These are phyloP conservation scores for Meloidogyne floridensis DNA, from an alignment of 1,140 invertebrate species.

Conservation along the genomic window DNA sequence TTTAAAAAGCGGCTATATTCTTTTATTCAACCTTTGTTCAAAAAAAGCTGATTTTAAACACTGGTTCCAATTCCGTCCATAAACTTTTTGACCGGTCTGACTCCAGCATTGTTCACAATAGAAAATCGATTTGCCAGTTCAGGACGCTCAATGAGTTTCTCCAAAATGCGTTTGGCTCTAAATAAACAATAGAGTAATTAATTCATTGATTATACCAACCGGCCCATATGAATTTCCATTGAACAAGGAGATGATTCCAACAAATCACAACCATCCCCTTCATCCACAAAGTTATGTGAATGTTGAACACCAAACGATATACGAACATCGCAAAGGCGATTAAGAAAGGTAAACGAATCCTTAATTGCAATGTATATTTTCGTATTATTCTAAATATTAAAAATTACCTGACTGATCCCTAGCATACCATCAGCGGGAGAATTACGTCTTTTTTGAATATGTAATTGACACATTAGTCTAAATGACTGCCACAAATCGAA, in stretches of 20 bases:
- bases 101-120: background rate
- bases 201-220: background rate
- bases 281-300: conserved; percentile 2
- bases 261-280: background rate
- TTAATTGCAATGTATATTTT: background rate
- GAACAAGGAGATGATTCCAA: conserved; percentile 18
- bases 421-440: background rate
- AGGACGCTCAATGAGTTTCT: conserved; percentile 17
- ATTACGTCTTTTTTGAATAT: conserved; percentile 13
- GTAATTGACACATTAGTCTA: conserved; percentile 34
- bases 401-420: background rate
- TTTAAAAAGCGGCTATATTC: no score
- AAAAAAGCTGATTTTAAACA: no score
- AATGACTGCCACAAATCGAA: conserved; percentile 43
- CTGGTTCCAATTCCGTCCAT: no score
- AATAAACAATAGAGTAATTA: background rate
- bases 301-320: conserved; percentile 22
- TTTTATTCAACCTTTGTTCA: no score
- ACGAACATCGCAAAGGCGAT: conserved; percentile 16
- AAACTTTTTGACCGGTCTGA: background rate
- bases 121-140: conserved; percentile 15
- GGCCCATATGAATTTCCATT: conserved; percentile 25
- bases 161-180: conserved; percentile 19
- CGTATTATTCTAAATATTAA: background rate
- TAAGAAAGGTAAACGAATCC: background rate